Conservation (phyloP, 92 coral and sea anemone species). For the Bergia puertoricense region DNA sequence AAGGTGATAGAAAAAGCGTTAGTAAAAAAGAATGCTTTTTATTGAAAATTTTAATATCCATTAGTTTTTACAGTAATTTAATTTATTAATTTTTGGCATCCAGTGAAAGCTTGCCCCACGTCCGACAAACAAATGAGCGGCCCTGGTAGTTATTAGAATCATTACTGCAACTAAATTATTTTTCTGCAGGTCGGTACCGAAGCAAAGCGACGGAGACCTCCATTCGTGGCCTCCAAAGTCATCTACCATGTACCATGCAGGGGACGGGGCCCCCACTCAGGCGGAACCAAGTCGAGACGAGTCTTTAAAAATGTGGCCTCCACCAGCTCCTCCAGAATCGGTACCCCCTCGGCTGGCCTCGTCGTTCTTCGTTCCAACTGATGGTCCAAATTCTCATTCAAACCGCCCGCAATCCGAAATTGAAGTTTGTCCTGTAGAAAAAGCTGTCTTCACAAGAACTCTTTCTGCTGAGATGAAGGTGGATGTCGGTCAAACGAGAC, state of each 20-base stretch:
- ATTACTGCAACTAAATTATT: not conserved
- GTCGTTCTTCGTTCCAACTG: not conserved
- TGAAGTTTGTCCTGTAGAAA: not conserved
- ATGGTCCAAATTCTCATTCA: not conserved
- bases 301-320: slow-evolving; percentile 83
- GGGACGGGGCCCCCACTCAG: slow-evolving; percentile 13
- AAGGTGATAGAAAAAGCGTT: too few species aligned
- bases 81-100: too few species aligned
- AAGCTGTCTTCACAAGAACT: not conserved
- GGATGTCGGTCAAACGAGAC: not conserved
- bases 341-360: slow-evolving; percentile 13
- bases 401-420: slow-evolving; percentile 3
- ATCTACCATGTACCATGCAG: slow-evolving; percentile 52
- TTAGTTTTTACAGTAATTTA: too few species aligned
- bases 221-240: slow-evolving; percentile 95
- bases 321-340: slow-evolving; percentile 85
- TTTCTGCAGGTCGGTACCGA: slow-evolving; percentile 25
- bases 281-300: slow-evolving; percentile 39
- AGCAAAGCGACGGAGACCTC: slow-evolving; percentile 63
- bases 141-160: not conserved
- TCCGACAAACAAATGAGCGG: slow-evolving; percentile 33
- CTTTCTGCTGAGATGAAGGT: not conserved
- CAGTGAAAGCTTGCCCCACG: not conserved
- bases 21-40: too few species aligned
- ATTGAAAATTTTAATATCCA: too few species aligned